A percentile compares a stretch with the other conserved stretches of the same genome.
Conservation (phyloP, 2,888 invertebrate species). For the Mesochorus sp. region DNA sequence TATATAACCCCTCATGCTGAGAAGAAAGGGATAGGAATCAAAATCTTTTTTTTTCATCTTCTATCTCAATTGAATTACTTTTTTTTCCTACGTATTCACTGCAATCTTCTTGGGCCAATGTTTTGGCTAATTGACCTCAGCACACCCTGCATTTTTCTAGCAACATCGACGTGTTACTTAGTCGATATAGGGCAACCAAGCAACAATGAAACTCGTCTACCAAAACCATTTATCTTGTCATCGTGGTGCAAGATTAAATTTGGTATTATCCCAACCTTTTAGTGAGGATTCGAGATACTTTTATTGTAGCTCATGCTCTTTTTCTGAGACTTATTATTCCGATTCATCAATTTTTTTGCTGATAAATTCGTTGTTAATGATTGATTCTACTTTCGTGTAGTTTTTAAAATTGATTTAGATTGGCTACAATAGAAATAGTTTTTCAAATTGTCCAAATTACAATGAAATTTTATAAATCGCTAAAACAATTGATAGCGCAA, state of each 20-base stretch:
- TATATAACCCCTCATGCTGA: constrained; percentile 63
- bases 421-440: not conserved
- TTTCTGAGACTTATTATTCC: constrained; percentile 19
- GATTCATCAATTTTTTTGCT: constrained; percentile 43
- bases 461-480: constrained; percentile 25
- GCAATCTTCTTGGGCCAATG: constrained; percentile 69
- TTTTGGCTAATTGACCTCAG: constrained; percentile 78
- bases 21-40: constrained; percentile 33
- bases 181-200: constrained; percentile 32
- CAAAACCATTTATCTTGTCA: constrained; percentile 74
- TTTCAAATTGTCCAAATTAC: not conserved
- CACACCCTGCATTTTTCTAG: constrained; percentile 9
- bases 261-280: constrained; percentile 47
- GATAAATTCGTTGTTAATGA: constrained; percentile 45
- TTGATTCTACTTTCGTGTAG: not conserved
- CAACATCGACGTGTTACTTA: constrained; percentile 20
- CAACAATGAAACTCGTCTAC: constrained; percentile 37
- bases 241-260: constrained; percentile 69
- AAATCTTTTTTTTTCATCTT: constrained; percentile 48
- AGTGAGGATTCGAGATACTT: not conserved
- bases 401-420: not conserved
- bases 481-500: too few species aligned
- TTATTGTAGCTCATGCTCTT: not conserved
- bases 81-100: constrained; percentile 73
- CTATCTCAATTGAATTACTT: constrained; percentile 81